Conservation (phyloP, 2,113 vertebrate genomes). For the Pachypanchax playfairii region DNA sequence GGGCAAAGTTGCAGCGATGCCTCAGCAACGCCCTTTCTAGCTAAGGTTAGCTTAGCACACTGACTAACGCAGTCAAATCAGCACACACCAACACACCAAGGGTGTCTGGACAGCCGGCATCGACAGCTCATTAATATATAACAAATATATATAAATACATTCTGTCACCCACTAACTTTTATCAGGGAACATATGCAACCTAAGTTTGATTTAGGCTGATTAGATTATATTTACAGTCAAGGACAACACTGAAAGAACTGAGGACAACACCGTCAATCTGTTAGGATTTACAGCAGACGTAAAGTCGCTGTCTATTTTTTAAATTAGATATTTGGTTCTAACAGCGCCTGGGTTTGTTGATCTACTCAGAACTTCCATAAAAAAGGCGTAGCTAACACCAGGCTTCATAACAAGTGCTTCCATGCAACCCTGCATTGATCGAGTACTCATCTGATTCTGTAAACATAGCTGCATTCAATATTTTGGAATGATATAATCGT, state of each 20-base stretch:
- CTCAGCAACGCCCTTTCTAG: slow-evolving; percentile 77
- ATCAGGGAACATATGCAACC: neutral
- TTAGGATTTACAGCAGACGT: neutral
- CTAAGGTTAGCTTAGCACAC: slow-evolving; percentile 68
- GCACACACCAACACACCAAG: slow-evolving; percentile 11
- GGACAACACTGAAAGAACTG: neutral
- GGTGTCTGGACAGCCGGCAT: neutral
- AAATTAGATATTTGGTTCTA: neutral
- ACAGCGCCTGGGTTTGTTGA: slow-evolving; percentile 48
- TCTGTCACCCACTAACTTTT: neutral
- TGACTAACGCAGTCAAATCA: slow-evolving; percentile 16
- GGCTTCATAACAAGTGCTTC: slow-evolving; percentile 49
- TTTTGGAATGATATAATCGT: fast-evolving
- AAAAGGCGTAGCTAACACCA: slow-evolving; percentile 55
- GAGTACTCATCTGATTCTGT: too few species aligned
- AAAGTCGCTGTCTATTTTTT: neutral
- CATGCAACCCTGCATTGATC: neutral
- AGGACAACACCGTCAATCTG: neutral
- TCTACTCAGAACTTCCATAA: slow-evolving; percentile 54
- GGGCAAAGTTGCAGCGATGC: slow-evolving; percentile 76
- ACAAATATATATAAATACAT: neutral
- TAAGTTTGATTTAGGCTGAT: slow-evolving; percentile 22
- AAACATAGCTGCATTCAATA: neutral
- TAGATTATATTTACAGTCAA: neutral
- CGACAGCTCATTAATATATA: neutral